Evolutionary conservation across 2,888 invertebrate species (phyloP), one percentile per base, ranked within the genome.

Genomic region (Pollenia angustigena): DNA sequence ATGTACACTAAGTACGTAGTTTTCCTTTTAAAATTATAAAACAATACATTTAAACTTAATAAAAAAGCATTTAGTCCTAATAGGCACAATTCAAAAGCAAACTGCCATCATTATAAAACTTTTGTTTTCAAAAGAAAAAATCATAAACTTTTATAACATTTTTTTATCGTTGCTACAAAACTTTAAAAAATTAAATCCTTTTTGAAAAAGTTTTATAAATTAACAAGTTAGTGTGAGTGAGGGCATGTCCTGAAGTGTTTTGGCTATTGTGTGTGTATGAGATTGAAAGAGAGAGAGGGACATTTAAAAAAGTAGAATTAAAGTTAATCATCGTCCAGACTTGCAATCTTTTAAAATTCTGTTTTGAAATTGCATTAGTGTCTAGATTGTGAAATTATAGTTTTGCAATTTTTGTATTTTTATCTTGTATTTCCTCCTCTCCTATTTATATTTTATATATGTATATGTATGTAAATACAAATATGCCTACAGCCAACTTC

Each of bases 31-130:
- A 68, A 46, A 46, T 32, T 46, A 44, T 52, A n/a, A 60, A 69
- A 69, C 14, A 52, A 23, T n/a, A 58, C n/a, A 79, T 60, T 42
- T 69, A 12, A 69, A 72, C 16, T 56, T 58, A 14, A 46, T 52
- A 54, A 46, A 50, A 48, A 81, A 46, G 46, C 71, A 62, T 80
- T 80, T 54, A 72, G 10, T 42, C 50, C 44, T 62, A 81, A 66
- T 50, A 81, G 74, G 72, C 64, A 66, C 42, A 69, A 58, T 60
- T 50, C 18, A 23, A 58, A 66, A 79, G 54, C 54, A 64, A 81
- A 72, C 71, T 62, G 54, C 71, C 71, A n/a, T 71, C 54, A 44
- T 72, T 64, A 72, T 56, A 81, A 74, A 72, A 56, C 64, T 71
- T 60, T 32, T 32, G n/a, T 18, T 64, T 52, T 4, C 10, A 60